Percentiles rank a stretch among this genome's conserved stretches.
Conservation (phyloP, 2,797 vertebrate species). For the Vultur gryphus region DNA sequence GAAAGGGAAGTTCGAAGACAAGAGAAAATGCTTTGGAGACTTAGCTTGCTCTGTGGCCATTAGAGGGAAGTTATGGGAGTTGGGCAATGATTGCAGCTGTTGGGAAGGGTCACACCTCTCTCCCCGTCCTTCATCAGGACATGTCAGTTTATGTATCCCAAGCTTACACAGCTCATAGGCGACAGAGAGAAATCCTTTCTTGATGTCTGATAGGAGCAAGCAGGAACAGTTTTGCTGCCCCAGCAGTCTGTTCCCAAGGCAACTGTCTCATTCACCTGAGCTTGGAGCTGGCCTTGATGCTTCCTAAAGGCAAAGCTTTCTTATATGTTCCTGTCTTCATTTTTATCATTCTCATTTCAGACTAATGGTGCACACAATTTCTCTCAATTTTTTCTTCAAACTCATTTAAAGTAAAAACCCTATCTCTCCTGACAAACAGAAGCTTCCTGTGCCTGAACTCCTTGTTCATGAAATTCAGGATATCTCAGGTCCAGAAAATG, state of each 20-base stretch:
- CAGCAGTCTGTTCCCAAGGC: not conserved
- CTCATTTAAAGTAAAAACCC: not conserved
- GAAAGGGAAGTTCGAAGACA: not conserved
- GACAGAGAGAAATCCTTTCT: not conserved
- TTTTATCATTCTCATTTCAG: not conserved
- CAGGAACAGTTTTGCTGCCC: not conserved
- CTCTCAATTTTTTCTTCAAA: not conserved
- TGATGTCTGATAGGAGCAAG: not conserved
- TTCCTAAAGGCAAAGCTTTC: not conserved
- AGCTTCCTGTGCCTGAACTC: not conserved
- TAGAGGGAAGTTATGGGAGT: not conserved
- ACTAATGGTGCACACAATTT: accelerated
- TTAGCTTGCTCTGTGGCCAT: not conserved
- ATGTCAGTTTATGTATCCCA: not conserved
- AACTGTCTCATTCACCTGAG: not conserved
- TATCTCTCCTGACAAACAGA: not conserved
- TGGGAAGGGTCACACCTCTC: not conserved
- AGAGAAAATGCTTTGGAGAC: not conserved
- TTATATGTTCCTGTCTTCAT: not conserved
- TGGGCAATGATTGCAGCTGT: not conserved
- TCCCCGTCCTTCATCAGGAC: not conserved
- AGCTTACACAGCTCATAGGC: not conserved
- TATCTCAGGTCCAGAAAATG: not conserved
- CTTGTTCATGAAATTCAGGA: not conserved
- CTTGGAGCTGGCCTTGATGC: not conserved